Evolutionary conservation across 2,888 invertebrate genomes (phyloP), one percentile per base, ranked within the genome.

Genomic region (Caenorhabditis parvicauda): DNA sequence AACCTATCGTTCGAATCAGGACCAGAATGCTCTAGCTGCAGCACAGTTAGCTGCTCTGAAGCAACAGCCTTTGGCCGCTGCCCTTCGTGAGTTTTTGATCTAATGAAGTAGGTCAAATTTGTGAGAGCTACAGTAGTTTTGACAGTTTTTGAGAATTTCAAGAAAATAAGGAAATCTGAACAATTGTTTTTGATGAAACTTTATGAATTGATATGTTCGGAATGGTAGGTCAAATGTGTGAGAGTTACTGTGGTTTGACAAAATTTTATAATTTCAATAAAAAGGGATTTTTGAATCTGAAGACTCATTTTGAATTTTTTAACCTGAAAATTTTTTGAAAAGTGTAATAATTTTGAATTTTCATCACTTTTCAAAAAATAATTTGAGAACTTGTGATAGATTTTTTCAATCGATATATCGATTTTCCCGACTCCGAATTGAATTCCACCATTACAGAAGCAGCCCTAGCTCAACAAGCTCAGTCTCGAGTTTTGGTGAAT

Each of bases 1-100:
- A 83, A 99, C 98, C 54, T 99, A 96, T 87, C 88, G 96, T 35
- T 59, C 63, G 17, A 60, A 62, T 3, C 45, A 59, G 29, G 66
- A 70, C 27, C 70, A 70, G 46, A 59, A 42, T n/a, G 70, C 70
- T 7, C 45, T 60, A 27, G 66, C 64, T 7, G 60, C 59, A 19
- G 67, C 64, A n/a, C 67, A 67, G 37, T 38, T 67, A 25, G 67
- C 67, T 4, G 65, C 65, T 5, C 62, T 55, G n/a, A 67, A 67
- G 28, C 66, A 67, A 52, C 61, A 60, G 37, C 62, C 60, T 50
- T 59, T 59, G 9, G 47, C 55, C 21, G 60, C 59, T 19, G 70
- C 70, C 0, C 52, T 70, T 45, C 69, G 69, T 69, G 17, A 53
- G 64, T 59, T 44, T 64, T 47, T 29, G 2, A 29, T 27, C 14